These are phyloP conservation scores for Drosophila insularis DNA, from an alignment of 1,140 invertebrate genomes.

Conservation along the genomic window DNA sequence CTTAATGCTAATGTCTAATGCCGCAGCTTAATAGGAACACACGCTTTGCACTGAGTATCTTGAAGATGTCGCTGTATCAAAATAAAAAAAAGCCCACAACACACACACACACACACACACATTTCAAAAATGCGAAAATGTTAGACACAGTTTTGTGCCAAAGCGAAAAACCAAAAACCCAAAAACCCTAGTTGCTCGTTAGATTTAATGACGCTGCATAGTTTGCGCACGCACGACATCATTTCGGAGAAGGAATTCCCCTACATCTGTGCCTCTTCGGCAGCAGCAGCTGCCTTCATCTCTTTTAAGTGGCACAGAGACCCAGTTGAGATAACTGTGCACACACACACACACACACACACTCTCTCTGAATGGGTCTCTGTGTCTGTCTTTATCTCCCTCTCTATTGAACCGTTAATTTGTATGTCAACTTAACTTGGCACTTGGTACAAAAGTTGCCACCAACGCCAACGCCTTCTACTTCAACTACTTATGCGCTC, in stretches of 20 bases:
- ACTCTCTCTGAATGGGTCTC: conserved; percentile 13
- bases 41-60: conserved; percentile 17
- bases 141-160: conserved; percentile 24
- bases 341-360: not conserved
- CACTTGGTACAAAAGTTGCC: conserved; percentile 47
- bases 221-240: conserved; percentile 78
- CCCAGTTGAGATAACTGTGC: conserved; percentile 45
- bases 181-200: conserved; percentile 58
- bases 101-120: too few relatives aligned
- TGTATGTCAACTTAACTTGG: conserved; percentile 67
- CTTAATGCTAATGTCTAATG: conserved; percentile 37
- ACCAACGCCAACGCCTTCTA: conserved; percentile 15
- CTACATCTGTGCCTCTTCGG: not conserved
- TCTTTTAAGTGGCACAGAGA: conserved; percentile 59
- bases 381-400: conserved; percentile 33
- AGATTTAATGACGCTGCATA: conserved; percentile 79
- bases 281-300: not conserved
- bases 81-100: too few relatives aligned
- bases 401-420: conserved; percentile 78
- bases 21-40: conserved; percentile 28
- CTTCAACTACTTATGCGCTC: conserved; percentile 17
- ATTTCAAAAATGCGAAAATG: conserved; percentile 32
- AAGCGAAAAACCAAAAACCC: conserved; percentile 16
- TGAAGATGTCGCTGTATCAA: conserved; percentile 23
- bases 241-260: conserved; percentile 50